Evolutionary conservation across 2,797 vertebrate species (phyloP).

Genomic region (Myotis daubentonii): DNA sequence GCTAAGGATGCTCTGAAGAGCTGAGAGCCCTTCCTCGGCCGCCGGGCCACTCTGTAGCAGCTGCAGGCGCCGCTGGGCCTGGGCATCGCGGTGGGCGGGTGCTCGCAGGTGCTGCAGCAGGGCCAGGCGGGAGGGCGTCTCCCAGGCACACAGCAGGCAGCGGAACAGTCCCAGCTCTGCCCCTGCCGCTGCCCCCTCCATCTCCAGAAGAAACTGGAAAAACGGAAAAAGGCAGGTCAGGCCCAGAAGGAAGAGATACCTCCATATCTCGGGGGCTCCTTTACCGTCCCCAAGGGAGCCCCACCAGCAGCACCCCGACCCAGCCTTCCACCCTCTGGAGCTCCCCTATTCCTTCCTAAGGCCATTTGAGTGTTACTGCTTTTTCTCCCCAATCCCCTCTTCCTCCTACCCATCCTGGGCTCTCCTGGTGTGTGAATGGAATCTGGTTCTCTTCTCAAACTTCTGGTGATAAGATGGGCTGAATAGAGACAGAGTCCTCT

Average conservation of each 20-base stretch:
- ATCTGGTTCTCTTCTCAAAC: not conserved
- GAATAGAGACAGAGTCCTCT: not conserved
- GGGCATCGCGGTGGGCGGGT: slow-evolving; percentile 79
- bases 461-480: not conserved
- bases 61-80: slow-evolving; percentile 81
- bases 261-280: not conserved
- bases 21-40: slow-evolving; percentile 67
- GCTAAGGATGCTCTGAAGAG: slow-evolving; percentile 80
- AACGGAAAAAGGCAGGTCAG: slow-evolving; percentile 34
- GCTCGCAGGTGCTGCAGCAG: slow-evolving; percentile 82
- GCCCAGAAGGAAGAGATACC: not conserved
- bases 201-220: slow-evolving; percentile 82
- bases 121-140: slow-evolving; percentile 74
- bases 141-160: slow-evolving; percentile 81
- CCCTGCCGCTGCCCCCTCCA: slow-evolving; percentile 73
- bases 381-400: not conserved
- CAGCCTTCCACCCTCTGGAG: not conserved
- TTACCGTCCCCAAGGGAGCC: not conserved
- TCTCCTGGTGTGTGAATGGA: not conserved
- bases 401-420: not conserved
- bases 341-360: not conserved
- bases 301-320: not conserved
- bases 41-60: slow-evolving; percentile 69
- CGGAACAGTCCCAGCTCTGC: slow-evolving; percentile 75
- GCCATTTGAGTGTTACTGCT: not conserved